Evolutionary conservation across 1,140 invertebrate species (phyloP).

Genomic region (Listronotus oregonensis): DNA sequence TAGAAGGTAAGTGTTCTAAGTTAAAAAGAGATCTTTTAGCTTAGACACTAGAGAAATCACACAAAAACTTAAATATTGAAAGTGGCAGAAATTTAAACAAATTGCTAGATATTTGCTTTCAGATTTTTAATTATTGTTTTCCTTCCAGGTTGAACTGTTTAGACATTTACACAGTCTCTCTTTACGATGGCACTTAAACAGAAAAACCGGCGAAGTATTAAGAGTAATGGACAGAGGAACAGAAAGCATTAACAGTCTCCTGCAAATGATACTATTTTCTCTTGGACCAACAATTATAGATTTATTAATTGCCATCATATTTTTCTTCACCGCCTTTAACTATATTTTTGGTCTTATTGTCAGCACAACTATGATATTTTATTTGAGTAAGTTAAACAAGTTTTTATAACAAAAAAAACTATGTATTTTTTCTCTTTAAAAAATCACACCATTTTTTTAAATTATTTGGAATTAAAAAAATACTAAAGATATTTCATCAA

Average conservation of each 20-base stretch:
- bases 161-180: slow-evolving; percentile 85
- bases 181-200: slow-evolving; percentile 85
- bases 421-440: background rate
- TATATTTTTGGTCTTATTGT: slow-evolving; percentile 93
- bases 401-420: background rate
- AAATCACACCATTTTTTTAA: too few relatives aligned
- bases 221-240: slow-evolving; percentile 95
- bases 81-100: too few relatives aligned
- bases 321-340: slow-evolving; percentile 87
- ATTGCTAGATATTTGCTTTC: too few relatives aligned
- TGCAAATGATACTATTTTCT: slow-evolving; percentile 86
- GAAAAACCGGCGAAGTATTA: slow-evolving; percentile 95
- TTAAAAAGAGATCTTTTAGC: too few relatives aligned
- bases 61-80: too few relatives aligned
- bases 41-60: too few relatives aligned
- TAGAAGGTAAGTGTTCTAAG: too few relatives aligned
- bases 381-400: slow-evolving; percentile 76
- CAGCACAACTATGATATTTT: slow-evolving; percentile 88
- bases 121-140: background rate
- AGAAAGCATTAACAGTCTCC: slow-evolving; percentile 89
- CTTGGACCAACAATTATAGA: slow-evolving; percentile 92
- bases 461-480: too few relatives aligned
- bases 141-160: slow-evolving; percentile 74
- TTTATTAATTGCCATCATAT: slow-evolving; percentile 88
- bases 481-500: too few relatives aligned